phyloP scores from a whole-genome alignment of 2,797 vertebrate genomes.

The Caiman crocodilus region DNA sequence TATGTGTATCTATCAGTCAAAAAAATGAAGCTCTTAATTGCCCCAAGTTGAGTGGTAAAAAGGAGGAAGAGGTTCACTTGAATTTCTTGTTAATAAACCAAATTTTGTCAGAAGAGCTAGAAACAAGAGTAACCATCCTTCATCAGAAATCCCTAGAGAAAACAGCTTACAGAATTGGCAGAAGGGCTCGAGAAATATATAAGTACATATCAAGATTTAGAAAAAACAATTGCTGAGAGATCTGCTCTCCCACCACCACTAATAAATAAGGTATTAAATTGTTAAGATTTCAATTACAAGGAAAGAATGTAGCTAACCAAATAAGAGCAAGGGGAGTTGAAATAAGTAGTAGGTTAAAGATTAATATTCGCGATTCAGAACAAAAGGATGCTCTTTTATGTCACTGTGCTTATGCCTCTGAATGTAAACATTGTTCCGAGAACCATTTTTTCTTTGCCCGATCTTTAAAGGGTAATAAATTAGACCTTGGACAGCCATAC shows the following conservation, averaged over 20 bases:
- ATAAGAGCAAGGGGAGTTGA: slow-evolving; percentile 70
- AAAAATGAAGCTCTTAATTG: neutral
- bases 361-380: slow-evolving; percentile 84
- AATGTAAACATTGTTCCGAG: slow-evolving; percentile 90
- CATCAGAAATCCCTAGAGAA: slow-evolving; percentile 8
- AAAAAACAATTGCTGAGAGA: slow-evolving; percentile 60
- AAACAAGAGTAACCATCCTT: neutral
- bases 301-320: slow-evolving; percentile 69
- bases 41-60: neutral
- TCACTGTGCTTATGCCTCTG: slow-evolving; percentile 84
- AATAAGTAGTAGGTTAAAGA: slow-evolving; percentile 84
- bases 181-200: slow-evolving; percentile 44
- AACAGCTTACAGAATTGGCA: neutral
- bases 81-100: neutral
- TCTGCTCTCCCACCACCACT: neutral
- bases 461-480: slow-evolving; percentile 95
- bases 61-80: neutral
- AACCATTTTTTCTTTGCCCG: slow-evolving; percentile 90
- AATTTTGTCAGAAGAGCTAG: slow-evolving; percentile 12
- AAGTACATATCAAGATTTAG: slow-evolving; percentile 51
- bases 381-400: slow-evolving; percentile 87
- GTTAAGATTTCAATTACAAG: slow-evolving; percentile 80
- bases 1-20: neutral
- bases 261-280: slow-evolving; percentile 78
- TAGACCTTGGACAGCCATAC: slow-evolving; percentile 90